These are phyloP conservation scores for Dynastes maya DNA, from an alignment of 2,888 invertebrate genomes.

Conservation along the genomic window DNA sequence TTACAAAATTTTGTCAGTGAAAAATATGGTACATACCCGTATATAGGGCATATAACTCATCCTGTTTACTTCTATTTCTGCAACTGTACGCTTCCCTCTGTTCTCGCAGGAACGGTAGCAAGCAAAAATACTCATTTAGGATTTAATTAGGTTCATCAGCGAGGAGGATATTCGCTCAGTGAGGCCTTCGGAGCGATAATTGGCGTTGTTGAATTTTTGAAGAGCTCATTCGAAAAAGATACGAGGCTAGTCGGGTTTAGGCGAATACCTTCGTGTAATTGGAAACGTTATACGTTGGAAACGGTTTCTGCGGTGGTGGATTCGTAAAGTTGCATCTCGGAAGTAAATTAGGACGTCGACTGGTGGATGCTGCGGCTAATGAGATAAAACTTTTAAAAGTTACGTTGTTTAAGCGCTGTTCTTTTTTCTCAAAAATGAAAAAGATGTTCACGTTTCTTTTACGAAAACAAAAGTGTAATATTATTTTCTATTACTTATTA, in stretches of 20 bases:
- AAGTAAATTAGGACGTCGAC: constrained; percentile 9
- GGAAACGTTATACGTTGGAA: background rate
- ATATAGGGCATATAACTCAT: no score
- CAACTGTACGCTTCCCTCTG: no score
- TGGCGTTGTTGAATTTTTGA: constrained; percentile 37
- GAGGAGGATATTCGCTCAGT: background rate
- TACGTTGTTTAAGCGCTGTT: no score
- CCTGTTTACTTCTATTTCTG: no score
- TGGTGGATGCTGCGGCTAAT: background rate
- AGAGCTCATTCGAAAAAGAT: constrained; percentile 18
- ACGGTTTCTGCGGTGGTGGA: background rate
- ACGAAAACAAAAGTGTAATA: no score
- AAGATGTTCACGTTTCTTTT: no score
- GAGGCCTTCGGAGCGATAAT: constrained; percentile 15
- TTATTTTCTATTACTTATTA: no score
- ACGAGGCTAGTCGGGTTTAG: constrained; percentile 16
- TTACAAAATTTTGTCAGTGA: no score
- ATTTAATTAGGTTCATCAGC: constrained; percentile 30
- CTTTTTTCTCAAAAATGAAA: no score
- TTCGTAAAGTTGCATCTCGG: background rate
- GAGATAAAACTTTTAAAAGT: constrained; percentile 1
- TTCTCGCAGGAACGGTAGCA: no score
- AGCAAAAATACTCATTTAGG: constrained; percentile 25
- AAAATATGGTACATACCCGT: no score
- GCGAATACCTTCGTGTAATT: constrained; percentile 13